These are phyloP conservation scores for Oligia strigilis DNA, from an alignment of 2,888 invertebrate species.

Conservation along the genomic window DNA sequence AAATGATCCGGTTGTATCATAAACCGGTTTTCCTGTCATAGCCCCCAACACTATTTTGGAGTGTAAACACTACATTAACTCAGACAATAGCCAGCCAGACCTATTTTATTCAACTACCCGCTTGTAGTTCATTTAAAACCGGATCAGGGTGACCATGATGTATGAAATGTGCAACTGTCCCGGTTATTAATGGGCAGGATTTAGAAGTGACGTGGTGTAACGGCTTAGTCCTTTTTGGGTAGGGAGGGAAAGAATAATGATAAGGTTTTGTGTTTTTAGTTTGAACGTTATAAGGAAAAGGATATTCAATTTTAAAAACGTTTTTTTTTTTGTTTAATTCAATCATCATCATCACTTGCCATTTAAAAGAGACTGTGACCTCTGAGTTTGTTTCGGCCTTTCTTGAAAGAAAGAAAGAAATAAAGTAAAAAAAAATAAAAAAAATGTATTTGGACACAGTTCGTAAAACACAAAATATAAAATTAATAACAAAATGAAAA, in stretches of 20 bases:
- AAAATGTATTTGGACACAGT: no score
- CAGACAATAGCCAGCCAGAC: constrained; percentile 70
- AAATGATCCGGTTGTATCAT: constrained; percentile 29
- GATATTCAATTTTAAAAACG: not conserved
- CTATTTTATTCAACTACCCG: constrained; percentile 69
- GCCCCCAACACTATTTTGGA: constrained; percentile 45
- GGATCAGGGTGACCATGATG: constrained; percentile 65
- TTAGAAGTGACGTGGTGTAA: constrained; percentile 51
- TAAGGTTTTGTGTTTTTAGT: constrained; percentile 12
- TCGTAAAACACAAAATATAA: no score
- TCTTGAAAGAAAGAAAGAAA: no score
- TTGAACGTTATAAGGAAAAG: constrained; percentile 8
- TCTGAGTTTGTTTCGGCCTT: no score
- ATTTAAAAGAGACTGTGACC: no score
- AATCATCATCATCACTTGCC: no score
- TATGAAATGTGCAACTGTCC: constrained; percentile 65
- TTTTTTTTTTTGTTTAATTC: not conserved
- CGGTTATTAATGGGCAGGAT: constrained; percentile 60
- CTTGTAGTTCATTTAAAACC: constrained; percentile 72
- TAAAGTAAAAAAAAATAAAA: no score
- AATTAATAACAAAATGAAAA: no score
- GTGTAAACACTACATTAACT: constrained; percentile 69
- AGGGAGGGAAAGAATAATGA: constrained; percentile 31
- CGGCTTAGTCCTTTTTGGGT: constrained; percentile 45
- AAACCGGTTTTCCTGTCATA: constrained; percentile 52